A percentile compares a stretch with the other conserved stretches of the same genome.
These are phyloP conservation scores for Ectropis crepuscularia DNA, from an alignment of 2,888 invertebrate genomes.

Conservation along the genomic window DNA sequence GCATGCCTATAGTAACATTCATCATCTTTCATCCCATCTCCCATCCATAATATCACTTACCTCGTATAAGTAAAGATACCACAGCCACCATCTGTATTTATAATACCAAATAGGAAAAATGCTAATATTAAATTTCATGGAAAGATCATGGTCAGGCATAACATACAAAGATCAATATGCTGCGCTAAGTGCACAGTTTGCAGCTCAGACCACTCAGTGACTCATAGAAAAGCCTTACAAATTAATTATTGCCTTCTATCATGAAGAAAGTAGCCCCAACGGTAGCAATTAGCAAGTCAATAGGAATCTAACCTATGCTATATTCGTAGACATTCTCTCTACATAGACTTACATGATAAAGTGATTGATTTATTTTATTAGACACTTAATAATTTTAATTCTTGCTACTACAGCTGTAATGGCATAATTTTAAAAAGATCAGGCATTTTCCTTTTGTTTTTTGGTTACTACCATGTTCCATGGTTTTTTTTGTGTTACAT, in stretches of 20 bases:
- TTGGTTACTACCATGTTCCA: constrained; percentile 6
- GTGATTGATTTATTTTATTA: constrained; percentile 3
- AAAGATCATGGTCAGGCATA: constrained; percentile 79
- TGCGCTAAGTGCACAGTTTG: constrained; percentile 75
- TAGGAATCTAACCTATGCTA: constrained; percentile 18
- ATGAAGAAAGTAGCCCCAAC: constrained; percentile 23
- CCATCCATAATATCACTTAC: constrained; percentile 71
- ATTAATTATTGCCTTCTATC: constrained; percentile 35
- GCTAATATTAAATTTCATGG: constrained; percentile 74
- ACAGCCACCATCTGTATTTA: constrained; percentile 85
- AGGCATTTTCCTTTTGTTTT: constrained; percentile 2
- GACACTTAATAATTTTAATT: constrained; percentile 9
- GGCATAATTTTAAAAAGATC: constrained; percentile 5
- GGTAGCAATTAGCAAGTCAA: constrained; percentile 8
- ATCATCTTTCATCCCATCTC: constrained; percentile 67
- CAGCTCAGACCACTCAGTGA: constrained; percentile 42
- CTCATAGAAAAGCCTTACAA: constrained; percentile 30
- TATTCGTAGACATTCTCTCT: constrained; percentile 9
- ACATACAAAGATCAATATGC: constrained; percentile 59
- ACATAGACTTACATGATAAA: constrained; percentile 3
- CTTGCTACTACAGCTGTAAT: constrained; percentile 12
- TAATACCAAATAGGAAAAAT: constrained; percentile 85
- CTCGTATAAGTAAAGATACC: constrained; percentile 83
- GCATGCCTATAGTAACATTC: constrained; percentile 83
- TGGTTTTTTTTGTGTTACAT: constrained; percentile 14